Evolutionary conservation across 2,113 vertebrate genomes (phyloP).

Genomic region (Sialia sialis): DNA sequence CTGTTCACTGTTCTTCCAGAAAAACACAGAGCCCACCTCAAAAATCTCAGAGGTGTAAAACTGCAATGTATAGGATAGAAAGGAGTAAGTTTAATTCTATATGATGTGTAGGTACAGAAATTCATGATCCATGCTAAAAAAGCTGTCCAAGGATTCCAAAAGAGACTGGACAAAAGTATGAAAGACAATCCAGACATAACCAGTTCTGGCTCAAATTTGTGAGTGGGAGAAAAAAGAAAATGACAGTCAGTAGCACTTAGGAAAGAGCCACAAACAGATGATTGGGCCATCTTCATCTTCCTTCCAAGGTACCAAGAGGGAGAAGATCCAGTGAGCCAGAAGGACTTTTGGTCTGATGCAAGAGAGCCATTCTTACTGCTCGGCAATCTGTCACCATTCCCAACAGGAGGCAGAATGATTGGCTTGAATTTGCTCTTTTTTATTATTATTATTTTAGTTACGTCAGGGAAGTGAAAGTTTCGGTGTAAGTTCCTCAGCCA

Average conservation of each 20-base stretch:
- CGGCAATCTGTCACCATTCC: not conserved
- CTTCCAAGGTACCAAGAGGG: not conserved
- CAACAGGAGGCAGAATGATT: not conserved
- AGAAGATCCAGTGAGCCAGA: not conserved
- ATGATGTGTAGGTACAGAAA: not conserved
- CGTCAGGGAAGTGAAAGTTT: not conserved
- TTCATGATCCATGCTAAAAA: not conserved
- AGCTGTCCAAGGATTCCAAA: not conserved
- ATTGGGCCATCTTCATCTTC: not conserved
- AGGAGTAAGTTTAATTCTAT: not conserved
- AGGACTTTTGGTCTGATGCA: not conserved
- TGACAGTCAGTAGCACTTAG: not conserved
- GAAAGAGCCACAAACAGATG: not conserved
- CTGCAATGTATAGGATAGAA: not conserved
- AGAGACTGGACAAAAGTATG: not conserved
- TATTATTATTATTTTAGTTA: not conserved
- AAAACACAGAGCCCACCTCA: not conserved
- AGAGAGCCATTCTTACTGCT: not conserved
- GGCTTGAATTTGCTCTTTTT: not conserved
- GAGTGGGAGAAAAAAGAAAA: not conserved
- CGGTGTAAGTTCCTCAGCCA: not conserved
- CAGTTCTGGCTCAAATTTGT: not conserved
- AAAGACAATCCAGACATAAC: not conserved
- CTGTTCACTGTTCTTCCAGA: not conserved
- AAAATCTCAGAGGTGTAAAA: not conserved